Conservation (phyloP, 2,797 vertebrate genomes). For the Gadopsis bispinosus region DNA sequence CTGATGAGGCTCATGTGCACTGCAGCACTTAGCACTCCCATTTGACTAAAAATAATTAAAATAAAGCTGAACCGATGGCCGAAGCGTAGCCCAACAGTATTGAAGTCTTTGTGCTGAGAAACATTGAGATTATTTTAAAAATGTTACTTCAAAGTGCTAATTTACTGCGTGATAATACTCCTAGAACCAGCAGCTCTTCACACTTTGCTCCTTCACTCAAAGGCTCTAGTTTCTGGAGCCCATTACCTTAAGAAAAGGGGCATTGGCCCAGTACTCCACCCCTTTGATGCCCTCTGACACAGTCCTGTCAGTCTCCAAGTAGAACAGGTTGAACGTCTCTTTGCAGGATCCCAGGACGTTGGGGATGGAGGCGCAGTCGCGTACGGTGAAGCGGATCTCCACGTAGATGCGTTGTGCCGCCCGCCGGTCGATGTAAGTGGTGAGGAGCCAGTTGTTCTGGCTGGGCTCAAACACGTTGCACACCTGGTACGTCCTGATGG, state of each 20-base stretch:
- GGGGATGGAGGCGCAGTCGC: constrained; percentile 98
- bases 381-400: constrained; percentile 98
- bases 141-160: background rate
- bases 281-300: constrained; percentile 89
- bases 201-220: background rate
- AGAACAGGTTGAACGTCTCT: constrained; percentile 99
- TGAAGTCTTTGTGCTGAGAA: background rate
- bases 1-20: background rate
- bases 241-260: constrained; percentile 87
- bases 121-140: background rate
- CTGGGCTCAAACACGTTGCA: constrained; percentile 98
- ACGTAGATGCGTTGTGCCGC: constrained; percentile 96
- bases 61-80: background rate
- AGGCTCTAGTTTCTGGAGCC: background rate
- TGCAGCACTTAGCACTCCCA: background rate
- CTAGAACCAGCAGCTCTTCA: background rate
- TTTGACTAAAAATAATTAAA: background rate
- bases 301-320: constrained; percentile 94
- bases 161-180: background rate
- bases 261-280: constrained; percentile 93
- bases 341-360: constrained; percentile 98
- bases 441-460: constrained; percentile 99
- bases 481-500: constrained; percentile 98
- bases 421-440: constrained; percentile 93
- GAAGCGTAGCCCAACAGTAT: background rate